These are phyloP conservation scores for Tachycineta bicolor DNA, from an alignment of 2,113 vertebrate genomes.

Conservation along the genomic window DNA sequence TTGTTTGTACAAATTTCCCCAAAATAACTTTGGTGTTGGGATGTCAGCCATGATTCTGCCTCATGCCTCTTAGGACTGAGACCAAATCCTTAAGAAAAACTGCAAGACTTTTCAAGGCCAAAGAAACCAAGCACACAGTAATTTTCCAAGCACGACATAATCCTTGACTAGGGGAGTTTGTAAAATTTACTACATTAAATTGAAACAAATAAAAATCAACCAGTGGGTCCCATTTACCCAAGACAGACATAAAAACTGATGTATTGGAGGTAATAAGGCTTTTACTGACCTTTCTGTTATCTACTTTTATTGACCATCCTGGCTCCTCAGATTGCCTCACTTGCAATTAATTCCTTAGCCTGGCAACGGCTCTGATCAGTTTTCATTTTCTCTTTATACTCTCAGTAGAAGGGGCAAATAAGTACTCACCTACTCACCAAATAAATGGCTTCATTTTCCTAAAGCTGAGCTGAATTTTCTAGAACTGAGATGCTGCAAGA, in stretches of 20 bases:
- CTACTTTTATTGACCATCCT: neutral
- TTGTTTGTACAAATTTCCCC: neutral
- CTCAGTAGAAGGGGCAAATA: neutral
- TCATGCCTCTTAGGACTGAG: neutral
- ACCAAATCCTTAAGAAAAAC: neutral
- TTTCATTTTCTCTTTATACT: neutral
- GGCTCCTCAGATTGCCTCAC: neutral
- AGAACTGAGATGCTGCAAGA: neutral
- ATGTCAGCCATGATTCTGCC: neutral
- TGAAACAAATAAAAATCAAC: neutral
- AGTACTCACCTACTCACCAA: neutral
- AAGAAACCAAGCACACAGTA: neutral
- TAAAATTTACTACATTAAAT: neutral
- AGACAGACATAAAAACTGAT: neutral
- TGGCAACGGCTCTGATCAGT: neutral
- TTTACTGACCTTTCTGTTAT: neutral
- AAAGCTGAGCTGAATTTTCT: slow-evolving; percentile 1
- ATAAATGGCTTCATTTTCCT: neutral
- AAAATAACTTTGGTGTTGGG: slow-evolving; percentile 38
- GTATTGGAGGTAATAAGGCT: neutral
- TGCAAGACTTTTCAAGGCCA: neutral
- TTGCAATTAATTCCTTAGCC: neutral
- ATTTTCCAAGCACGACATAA: neutral
- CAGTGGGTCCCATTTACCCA: neutral
- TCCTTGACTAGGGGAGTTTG: neutral